Conservation (phyloP, 2,113 vertebrate genomes). For the Phyllostomus hastatus region DNA sequence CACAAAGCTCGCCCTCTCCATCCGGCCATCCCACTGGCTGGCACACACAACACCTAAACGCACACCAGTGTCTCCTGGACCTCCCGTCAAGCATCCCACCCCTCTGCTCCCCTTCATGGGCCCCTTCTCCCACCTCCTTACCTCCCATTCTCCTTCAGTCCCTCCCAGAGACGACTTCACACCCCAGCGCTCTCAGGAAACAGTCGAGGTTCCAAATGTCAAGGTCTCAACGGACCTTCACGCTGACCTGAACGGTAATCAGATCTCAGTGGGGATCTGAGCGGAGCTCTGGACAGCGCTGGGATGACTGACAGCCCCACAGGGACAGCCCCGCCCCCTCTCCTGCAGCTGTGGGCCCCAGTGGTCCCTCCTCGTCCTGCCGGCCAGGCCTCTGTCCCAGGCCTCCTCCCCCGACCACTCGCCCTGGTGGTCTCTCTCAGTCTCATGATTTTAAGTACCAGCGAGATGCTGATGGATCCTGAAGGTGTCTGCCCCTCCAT, state of each 20-base stretch:
- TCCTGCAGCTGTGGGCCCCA: background rate
- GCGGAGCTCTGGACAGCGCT: background rate
- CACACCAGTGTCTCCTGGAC: background rate
- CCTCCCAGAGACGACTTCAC: background rate
- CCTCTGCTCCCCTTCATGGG: background rate
- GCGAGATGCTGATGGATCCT: background rate
- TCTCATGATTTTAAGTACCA: background rate
- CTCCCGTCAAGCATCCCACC: background rate
- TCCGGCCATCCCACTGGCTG: background rate
- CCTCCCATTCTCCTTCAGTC: background rate
- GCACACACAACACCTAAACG: background rate
- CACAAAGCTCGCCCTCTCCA: background rate
- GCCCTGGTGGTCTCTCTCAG: background rate
- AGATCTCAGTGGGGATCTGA: background rate
- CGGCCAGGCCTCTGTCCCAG: background rate
- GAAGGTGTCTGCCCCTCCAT: background rate
- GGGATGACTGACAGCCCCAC: background rate
- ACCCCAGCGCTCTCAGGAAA: background rate
- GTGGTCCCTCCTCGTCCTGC: background rate
- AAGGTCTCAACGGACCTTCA: background rate
- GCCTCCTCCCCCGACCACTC: background rate
- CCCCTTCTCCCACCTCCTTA: background rate
- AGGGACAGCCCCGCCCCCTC: background rate
- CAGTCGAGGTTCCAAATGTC: background rate
- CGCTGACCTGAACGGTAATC: rapidly evolving